Evolutionary conservation across 2,113 vertebrate species (phyloP), one percentile per base, ranked within the genome.

Genomic region (Myiozetetes cayanensis): DNA sequence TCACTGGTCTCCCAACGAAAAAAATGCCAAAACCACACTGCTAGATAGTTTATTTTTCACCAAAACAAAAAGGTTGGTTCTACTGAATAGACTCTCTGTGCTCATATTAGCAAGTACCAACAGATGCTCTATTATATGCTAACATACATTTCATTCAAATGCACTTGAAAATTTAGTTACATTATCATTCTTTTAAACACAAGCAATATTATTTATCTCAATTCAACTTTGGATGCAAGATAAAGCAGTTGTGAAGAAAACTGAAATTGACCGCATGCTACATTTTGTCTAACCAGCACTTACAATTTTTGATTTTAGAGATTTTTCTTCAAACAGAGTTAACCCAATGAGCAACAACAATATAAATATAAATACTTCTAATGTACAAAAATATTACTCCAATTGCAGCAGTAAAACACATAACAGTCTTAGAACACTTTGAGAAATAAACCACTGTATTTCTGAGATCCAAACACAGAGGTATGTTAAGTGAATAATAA

Each of bases 401-500:
- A 85, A 30, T 53, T 65, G 53, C 63, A 85, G 75, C 70, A 80
- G 67, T 93, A 95, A 96, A 96, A 93, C 46, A 84, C 90, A 84
- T 55, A 79, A 70, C 90, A 78, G 52, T 74, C 90, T 75, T 92
- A 85, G 96, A 96, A 93, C 87, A 90, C 91, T 95, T 87, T 4
- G 75, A 76, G 90, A 94, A 96, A 56, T 68, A 85, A 89, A 95
- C 75, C 90, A 87, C 90, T 12, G 22, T 56, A 41, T 91, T 96
- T 94, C 74, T 58, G 77, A 71, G 88, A 90, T 86, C 58, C 87
- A 95, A 95, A 97, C 95, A 85, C 59, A 68, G 85, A 97, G 97
- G 93, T 96, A 84, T 93, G 93, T 97, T 96, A 96, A 97, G 96
- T 66, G 96, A 94, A 94, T 96, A 94, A 95, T 75, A 94, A 88